Evolutionary conservation across 2,888 invertebrate genomes (phyloP).

Genomic region (Andrena chrysosceles): DNA sequence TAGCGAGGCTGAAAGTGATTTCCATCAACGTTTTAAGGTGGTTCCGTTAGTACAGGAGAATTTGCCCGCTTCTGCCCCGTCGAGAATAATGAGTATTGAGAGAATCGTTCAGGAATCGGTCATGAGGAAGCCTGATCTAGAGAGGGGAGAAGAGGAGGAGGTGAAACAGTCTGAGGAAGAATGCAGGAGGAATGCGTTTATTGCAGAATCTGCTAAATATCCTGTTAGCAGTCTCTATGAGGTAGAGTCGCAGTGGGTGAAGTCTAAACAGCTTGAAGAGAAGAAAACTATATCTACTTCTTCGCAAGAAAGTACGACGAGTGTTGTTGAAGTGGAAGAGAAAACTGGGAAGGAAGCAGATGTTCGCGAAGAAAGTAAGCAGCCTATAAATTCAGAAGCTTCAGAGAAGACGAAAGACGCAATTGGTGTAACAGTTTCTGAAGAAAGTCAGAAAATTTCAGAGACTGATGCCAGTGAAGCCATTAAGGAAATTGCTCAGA

Average conservation of each 20-base stretch:
- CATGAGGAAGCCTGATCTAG: conserved; percentile 68
- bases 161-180: conserved; percentile 37
- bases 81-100: conserved; percentile 72
- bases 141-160: background rate
- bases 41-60: conserved; percentile 72
- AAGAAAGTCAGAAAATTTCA: background rate
- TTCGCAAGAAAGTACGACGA: background rate
- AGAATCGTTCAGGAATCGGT: conserved; percentile 78
- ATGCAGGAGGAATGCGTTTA: conserved; percentile 57
- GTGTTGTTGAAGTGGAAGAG: background rate
- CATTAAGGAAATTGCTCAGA: background rate
- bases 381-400: background rate
- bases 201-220: conserved; percentile 67
- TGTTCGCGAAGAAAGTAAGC: background rate
- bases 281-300: background rate
- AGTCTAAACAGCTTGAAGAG: conserved; percentile 19
- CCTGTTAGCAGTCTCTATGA: conserved; percentile 63
- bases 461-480: background rate
- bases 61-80: conserved; percentile 24
- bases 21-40: conserved; percentile 76
- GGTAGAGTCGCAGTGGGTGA: conserved; percentile 69
- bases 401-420: background rate
- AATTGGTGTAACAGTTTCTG: background rate
- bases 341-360: background rate
- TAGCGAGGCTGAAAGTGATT: conserved; percentile 77